A percentile compares a stretch with the other conserved stretches of the same genome.
Evolutionary conservation across 2,113 vertebrate species (phyloP).

Genomic region (Bombycilla garrulus): DNA sequence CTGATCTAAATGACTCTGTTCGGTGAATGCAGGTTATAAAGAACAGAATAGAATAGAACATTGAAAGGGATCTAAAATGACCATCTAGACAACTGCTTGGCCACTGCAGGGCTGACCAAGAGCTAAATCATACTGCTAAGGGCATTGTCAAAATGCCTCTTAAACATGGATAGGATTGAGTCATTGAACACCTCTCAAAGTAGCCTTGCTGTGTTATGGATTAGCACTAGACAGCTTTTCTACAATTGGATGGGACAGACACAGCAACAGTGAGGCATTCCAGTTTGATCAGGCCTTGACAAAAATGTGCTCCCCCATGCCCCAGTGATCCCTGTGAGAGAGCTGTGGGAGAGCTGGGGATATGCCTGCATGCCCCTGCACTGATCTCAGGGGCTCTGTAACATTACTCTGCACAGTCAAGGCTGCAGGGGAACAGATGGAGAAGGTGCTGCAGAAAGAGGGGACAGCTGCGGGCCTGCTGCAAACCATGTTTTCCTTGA

Average conservation of each 20-base stretch:
- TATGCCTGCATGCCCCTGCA: neutral
- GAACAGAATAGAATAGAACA: neutral
- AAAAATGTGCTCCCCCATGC: neutral
- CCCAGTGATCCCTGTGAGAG: neutral
- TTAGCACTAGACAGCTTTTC: neutral
- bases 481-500: neutral
- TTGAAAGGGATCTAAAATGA: neutral
- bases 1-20: neutral
- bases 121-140: neutral
- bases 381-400: neutral
- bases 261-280: neutral
- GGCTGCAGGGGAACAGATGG: neutral
- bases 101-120: neutral
- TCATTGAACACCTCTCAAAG: neutral
- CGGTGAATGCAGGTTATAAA: neutral
- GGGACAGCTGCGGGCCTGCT: neutral
- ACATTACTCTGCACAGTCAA: rapidly evolving
- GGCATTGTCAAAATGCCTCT: neutral
- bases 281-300: neutral
- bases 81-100: neutral
- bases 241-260: neutral
- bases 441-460: neutral
- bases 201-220: neutral
- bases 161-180: neutral
- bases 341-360: neutral